Conservation (phyloP, 2,888 invertebrate genomes). For the Zhengitettix transpicula region DNA sequence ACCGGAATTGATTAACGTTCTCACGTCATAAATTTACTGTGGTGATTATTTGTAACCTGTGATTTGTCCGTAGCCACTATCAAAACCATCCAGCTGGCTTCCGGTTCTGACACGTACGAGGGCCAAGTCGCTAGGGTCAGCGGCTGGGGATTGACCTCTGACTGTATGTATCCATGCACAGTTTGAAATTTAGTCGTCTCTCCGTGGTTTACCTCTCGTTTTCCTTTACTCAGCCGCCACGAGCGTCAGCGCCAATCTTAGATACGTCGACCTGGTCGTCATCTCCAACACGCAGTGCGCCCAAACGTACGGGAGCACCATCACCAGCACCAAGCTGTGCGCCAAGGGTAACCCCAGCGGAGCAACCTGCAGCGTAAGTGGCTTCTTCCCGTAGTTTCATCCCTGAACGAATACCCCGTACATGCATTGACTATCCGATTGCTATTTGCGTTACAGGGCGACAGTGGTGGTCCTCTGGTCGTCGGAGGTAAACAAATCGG, state of each 20-base stretch:
- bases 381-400: too few species aligned
- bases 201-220: too few species aligned
- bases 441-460: neutral
- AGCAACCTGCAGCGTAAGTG: neutral
- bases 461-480: neutral
- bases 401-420: neutral
- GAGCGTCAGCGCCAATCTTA: neutral
- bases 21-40: too few species aligned
- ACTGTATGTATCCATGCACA: neutral
- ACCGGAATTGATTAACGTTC: neutral
- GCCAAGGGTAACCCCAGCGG: neutral
- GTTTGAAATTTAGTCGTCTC: neutral
- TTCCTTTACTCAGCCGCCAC: neutral
- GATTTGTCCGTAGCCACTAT: constrained; percentile 3
- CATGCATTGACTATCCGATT: neutral
- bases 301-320: neutral
- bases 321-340: neutral
- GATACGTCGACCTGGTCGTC: neutral
- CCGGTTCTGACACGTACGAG: neutral
- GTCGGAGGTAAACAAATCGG: neutral
- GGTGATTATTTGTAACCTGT: too few species aligned
- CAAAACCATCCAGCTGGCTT: constrained; percentile 5
- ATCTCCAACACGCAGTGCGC: neutral
- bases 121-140: constrained; percentile 1
- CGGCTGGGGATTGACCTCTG: constrained; percentile 3